These are phyloP conservation scores for Pangasius mekongensis DNA, from an alignment of 2,797 vertebrate genomes.

Conservation along the genomic window DNA sequence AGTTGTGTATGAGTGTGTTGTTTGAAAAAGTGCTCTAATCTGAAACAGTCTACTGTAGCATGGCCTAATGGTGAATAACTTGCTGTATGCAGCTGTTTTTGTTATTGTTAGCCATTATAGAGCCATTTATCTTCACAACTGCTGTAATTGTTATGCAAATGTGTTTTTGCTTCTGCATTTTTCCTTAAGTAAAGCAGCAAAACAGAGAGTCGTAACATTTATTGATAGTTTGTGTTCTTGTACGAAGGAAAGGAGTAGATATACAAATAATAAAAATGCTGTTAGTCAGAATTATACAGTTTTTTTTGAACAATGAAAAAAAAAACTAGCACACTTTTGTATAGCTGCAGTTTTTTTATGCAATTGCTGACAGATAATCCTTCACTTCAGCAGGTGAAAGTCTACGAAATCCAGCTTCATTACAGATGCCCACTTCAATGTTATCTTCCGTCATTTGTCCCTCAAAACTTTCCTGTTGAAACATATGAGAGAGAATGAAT, in stretches of 20 bases:
- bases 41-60: background rate
- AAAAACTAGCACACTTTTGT: slow-evolving; percentile 19
- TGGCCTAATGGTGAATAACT: background rate
- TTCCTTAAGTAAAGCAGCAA: background rate
- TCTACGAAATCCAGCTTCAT: slow-evolving; percentile 95
- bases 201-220: slow-evolving; percentile 1
- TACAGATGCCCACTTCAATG: slow-evolving; percentile 98
- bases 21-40: background rate
- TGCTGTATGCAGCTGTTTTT: background rate
- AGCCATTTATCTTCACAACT: background rate
- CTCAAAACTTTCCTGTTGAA: slow-evolving; percentile 95
- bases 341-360: slow-evolving; percentile 67
- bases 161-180: background rate
- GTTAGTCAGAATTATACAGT: background rate
- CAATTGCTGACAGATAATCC: slow-evolving; percentile 98
- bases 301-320: background rate
- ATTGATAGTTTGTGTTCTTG: slow-evolving; percentile 20
- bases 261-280: slow-evolving; percentile 46
- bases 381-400: slow-evolving; percentile 97
- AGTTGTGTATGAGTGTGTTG: background rate
- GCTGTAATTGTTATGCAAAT: background rate
- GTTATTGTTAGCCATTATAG: slow-evolving; percentile 4
- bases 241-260: slow-evolving; percentile 46
- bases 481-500: background rate
- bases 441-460: slow-evolving; percentile 99